Evolutionary conservation across 2,797 vertebrate genomes (phyloP).

Genomic region (Falco biarmicus): DNA sequence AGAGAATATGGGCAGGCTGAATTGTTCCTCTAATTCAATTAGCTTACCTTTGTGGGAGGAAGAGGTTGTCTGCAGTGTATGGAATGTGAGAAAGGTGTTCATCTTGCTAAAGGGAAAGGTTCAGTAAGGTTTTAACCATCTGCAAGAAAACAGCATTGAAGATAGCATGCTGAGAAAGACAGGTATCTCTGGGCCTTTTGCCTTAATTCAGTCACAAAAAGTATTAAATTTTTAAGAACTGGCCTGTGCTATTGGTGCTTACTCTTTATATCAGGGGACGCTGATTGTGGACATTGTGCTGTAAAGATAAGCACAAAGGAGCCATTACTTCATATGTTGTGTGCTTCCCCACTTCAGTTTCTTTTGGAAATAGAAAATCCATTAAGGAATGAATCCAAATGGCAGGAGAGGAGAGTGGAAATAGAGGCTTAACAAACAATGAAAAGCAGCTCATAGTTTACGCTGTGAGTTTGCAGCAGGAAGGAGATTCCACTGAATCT

Average conservation of each 20-base stretch:
- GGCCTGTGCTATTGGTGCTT: not conserved
- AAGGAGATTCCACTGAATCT: constrained; percentile 24
- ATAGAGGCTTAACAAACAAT: constrained; percentile 34
- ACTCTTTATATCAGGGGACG: not conserved
- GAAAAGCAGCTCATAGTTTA: constrained; percentile 53
- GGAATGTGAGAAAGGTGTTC: not conserved
- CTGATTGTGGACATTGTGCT: not conserved
- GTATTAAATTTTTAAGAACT: not conserved
- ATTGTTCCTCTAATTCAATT: constrained; percentile 3
- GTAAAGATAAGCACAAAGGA: not conserved
- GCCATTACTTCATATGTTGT: not conserved
- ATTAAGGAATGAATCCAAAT: not conserved
- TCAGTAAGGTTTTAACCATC: not conserved
- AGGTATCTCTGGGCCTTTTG: not conserved
- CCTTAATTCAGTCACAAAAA: not conserved
- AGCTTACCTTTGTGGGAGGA: not conserved
- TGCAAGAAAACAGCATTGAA: not conserved
- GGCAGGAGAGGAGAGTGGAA: constrained; percentile 20
- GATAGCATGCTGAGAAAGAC: not conserved
- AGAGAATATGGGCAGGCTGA: not conserved
- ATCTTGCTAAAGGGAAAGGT: not conserved
- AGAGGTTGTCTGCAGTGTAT: not conserved
- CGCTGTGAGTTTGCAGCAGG: constrained; percentile 4
- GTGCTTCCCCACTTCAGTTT: not conserved
- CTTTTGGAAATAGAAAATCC: constrained; percentile 6